These are phyloP conservation scores for Semaprochilodus insignis DNA, from an alignment of 2,797 vertebrate species.

Conservation along the genomic window DNA sequence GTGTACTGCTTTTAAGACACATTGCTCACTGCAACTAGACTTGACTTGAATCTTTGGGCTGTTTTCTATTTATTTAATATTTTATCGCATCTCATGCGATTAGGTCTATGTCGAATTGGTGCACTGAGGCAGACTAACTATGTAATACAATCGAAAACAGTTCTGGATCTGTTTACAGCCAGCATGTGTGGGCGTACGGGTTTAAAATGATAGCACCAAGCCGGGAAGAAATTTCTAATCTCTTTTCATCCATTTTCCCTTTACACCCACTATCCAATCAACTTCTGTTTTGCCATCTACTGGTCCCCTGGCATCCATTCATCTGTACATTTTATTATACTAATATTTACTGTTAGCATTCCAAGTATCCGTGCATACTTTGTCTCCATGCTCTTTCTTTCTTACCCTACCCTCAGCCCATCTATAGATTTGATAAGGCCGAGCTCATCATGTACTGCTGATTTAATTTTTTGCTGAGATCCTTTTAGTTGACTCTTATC, in stretches of 20 bases:
- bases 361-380: not conserved
- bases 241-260: not conserved
- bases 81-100: not conserved
- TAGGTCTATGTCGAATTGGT: not conserved
- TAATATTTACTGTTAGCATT: not conserved
- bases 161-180: not conserved
- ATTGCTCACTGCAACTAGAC: not conserved
- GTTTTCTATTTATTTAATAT: not conserved
- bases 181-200: not conserved
- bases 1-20: too few species aligned
- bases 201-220: not conserved
- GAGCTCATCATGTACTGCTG: slow-evolving; percentile 7
- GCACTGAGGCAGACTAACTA: not conserved
- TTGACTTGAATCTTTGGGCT: not conserved
- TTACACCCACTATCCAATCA: not conserved
- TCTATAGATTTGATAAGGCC: slow-evolving; percentile 15
- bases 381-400: not conserved
- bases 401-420: not conserved
- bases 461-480: slow-evolving; percentile 23
- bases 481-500: slow-evolving; percentile 42
- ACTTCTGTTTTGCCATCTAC: not conserved
- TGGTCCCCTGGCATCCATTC: not conserved
- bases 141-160: not conserved
- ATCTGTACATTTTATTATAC: not conserved
- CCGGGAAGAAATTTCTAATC: not conserved